A percentile compares a stretch with the other conserved stretches of the same genome.
phyloP scores from a whole-genome alignment of 2,888 invertebrate genomes.

The Cabera pusaria region DNA sequence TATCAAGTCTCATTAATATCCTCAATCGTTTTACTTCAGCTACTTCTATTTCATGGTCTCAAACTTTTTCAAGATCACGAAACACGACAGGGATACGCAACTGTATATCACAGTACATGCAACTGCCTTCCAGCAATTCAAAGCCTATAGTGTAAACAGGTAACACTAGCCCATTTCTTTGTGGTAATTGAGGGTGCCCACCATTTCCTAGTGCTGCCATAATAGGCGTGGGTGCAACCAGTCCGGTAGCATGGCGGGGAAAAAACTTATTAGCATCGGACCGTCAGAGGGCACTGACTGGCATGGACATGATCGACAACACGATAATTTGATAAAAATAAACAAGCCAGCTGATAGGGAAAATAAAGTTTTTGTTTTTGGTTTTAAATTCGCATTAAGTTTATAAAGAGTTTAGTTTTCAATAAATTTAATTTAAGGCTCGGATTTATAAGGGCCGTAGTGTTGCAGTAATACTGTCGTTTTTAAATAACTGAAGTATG shows the following conservation, averaged over 20 bases:
- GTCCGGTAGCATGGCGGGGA: conserved; percentile 40
- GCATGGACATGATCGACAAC: conserved; percentile 22
- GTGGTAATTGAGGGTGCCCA: conserved; percentile 63
- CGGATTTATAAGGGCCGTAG: too few species aligned
- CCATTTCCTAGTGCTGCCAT: conserved; percentile 58
- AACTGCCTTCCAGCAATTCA: conserved; percentile 7
- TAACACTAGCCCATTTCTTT: conserved; percentile 61
- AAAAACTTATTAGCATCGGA: conserved; percentile 48
- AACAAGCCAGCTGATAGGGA: conserved; percentile 3
- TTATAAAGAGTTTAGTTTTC: too few species aligned
- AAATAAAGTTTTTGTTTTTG: conserved; percentile 5
- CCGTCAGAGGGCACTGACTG: conserved; percentile 24
- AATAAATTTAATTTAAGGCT: too few species aligned
- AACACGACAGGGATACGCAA: too few species aligned
- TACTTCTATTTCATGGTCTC: too few species aligned
- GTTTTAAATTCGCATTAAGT: neutral
- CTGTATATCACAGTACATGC: conserved; percentile 2
- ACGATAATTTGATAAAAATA: conserved; percentile 22
- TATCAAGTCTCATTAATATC: too few species aligned
- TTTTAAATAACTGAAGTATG: too few species aligned
- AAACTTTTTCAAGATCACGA: too few species aligned
- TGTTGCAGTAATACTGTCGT: too few species aligned
- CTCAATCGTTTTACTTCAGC: too few species aligned
- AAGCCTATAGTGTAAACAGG: conserved; percentile 17
- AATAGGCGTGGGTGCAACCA: conserved; percentile 49